Evolutionary conservation across 2,888 invertebrate genomes (phyloP).

Genomic region (Ethmia dodecea): DNA sequence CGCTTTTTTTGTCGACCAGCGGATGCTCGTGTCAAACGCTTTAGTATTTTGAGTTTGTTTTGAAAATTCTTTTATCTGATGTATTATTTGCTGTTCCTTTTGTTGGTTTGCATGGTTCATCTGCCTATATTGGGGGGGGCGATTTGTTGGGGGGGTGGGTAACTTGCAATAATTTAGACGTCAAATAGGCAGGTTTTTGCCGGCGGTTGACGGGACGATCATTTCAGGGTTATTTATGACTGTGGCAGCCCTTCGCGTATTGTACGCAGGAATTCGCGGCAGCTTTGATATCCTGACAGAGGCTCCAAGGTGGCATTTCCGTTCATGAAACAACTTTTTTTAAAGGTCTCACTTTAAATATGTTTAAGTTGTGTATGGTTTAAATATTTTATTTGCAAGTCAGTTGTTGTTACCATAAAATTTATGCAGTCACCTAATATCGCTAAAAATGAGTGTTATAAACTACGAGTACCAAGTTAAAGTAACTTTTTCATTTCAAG

Average conservation of each 20-base stretch:
- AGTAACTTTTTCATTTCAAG: too few relatives aligned
- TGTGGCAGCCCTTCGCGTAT: constrained; percentile 59
- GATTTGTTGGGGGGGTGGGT: constrained; percentile 62
- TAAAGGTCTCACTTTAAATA: not conserved
- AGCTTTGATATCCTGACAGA: constrained; percentile 53
- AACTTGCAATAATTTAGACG: constrained; percentile 76
- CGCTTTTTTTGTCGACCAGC: constrained; percentile 64
- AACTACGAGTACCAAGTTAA: too few relatives aligned
- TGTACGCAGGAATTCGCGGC: constrained; percentile 59
- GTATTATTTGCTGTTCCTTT: constrained; percentile 70
- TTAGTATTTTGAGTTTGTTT: constrained; percentile 78
- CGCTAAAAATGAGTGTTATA: too few relatives aligned
- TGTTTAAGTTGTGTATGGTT: too few relatives aligned
- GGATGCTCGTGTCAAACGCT: constrained; percentile 79
- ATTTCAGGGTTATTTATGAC: constrained; percentile 73
- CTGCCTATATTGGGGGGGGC: constrained; percentile 57
- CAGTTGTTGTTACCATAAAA: too few relatives aligned
- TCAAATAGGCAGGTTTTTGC: constrained; percentile 68
- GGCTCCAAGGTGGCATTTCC: constrained; percentile 70
- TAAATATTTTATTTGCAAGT: too few relatives aligned
- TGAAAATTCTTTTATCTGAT: constrained; percentile 78
- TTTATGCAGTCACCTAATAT: too few relatives aligned
- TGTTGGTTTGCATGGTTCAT: constrained; percentile 62
- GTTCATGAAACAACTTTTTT: constrained; percentile 33
- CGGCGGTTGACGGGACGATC: constrained; percentile 54